Percentiles rank a stretch among this genome's conserved stretches.
Evolutionary conservation across 2,888 invertebrate genomes (phyloP).

Genomic region (Caenorhabditis sinica): DNA sequence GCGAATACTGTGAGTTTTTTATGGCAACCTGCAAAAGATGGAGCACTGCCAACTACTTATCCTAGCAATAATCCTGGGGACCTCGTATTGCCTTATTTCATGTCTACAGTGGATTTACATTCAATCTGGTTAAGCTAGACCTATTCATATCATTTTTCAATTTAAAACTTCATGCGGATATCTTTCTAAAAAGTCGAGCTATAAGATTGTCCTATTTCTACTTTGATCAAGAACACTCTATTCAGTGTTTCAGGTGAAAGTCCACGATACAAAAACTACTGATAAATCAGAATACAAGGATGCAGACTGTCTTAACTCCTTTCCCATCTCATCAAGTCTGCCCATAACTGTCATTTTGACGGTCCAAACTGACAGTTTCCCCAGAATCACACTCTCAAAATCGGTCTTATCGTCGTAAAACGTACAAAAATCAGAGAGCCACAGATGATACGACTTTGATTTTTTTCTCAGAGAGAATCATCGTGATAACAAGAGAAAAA

Average conservation of each 20-base stretch:
- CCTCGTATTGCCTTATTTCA: too few relatives aligned
- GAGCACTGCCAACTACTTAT: too few relatives aligned
- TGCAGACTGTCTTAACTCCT: constrained; percentile 1
- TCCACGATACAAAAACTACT: neutral
- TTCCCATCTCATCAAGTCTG: neutral
- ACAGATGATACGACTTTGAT: constrained; percentile 3
- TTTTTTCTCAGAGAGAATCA: constrained; percentile 13
- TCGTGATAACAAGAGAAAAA: neutral
- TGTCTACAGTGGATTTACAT: too few relatives aligned
- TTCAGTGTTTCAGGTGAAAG: neutral
- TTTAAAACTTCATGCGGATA: too few relatives aligned
- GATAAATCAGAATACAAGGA: neutral
- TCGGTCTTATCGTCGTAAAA: constrained; percentile 2
- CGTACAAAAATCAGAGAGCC: neutral
- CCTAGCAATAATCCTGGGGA: too few relatives aligned
- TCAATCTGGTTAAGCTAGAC: too few relatives aligned
- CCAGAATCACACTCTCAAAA: neutral
- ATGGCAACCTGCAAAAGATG: too few relatives aligned
- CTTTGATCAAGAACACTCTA: too few relatives aligned
- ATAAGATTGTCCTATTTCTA: too few relatives aligned
- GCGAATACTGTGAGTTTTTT: too few relatives aligned
- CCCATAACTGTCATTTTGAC: neutral
- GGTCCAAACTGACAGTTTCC: constrained; percentile 8
- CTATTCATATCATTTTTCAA: too few relatives aligned
- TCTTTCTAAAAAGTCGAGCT: too few relatives aligned